phyloP scores from a whole-genome alignment of 2,113 vertebrate species.

The human region GRCh38 chr9:120281501-120282000 shows the following conservation, averaged over 20 bases:
- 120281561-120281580: no score
- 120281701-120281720: background rate
- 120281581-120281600: background rate
- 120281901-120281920: background rate
- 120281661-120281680: background rate
- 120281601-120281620: background rate
- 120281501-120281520: background rate
- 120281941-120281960: background rate
- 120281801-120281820: background rate
- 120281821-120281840: background rate
- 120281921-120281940: fast-evolving
- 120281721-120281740: background rate
- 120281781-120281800: background rate
- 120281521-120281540: no score
- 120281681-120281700: background rate
- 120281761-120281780: no score
- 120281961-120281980: background rate
- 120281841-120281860: background rate
- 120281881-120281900: background rate
- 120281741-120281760: background rate
- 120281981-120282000: background rate
- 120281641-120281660: background rate
- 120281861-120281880: background rate
- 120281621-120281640: background rate
- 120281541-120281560: background rate